Evolutionary conservation across 2,888 invertebrate genomes (phyloP), one percentile per base, ranked within the genome.

Genomic region (Sminthurinus aureus): DNA sequence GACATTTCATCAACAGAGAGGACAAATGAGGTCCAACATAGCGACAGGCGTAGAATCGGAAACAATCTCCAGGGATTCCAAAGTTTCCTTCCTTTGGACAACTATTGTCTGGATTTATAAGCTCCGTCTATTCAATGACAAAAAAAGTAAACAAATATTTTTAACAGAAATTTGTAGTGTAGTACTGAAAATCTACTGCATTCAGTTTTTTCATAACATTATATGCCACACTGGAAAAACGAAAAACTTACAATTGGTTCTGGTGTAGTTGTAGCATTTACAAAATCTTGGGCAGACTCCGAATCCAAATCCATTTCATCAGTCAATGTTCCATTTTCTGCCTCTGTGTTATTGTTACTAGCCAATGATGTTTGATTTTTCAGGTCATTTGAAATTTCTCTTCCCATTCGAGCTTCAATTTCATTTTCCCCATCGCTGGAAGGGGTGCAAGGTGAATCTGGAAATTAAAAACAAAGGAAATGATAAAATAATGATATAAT

Each of bases 1-100:
- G 85, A 81, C 85, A 86, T 64, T 84, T 82, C 85, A 86, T 86
- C 13, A 86, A 69, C 9, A 84, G 78, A 8, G 79, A 75, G 38
- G 83, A 69, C 9, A 86, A 22, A 8, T 66, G 22, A 8, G 58
- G 24, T n/a, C 76, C 82, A 18, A 64, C 69, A 9, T 66, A 24
- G 50, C 82, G 76, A 52, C 82, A 82, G 15, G 24, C 52, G 79
- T 81, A 85, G 69, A 86, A 86, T 50, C 84, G 79, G 9, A 74
- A 64, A 64, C 85, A 86, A 76, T 86, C 85, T 38, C 77, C 78
- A 9, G 83, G 80, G 18, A 86, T 66, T 18, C 83, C 85, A 73
- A 79, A 86, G 11, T 83, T 82, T 66, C 85, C 85, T 77, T 76
- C 81, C 0, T 52, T 64, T 15, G 83, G 85, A 64, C 85, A 86